Conservation (phyloP, 1,140 invertebrate genomes). For the Heterodera carotae region DNA sequence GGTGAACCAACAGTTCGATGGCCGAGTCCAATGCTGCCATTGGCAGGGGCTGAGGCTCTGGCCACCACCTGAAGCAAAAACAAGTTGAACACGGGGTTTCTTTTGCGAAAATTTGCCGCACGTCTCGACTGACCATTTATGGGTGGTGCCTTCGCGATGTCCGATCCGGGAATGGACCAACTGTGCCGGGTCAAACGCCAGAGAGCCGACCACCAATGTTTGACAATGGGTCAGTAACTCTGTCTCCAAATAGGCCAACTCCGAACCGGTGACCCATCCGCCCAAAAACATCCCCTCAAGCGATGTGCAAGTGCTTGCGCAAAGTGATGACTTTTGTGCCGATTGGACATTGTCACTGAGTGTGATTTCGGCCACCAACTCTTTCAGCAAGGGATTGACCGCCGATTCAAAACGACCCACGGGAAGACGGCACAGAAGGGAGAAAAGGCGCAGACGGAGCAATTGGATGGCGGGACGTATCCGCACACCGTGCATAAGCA, state of each 20-base stretch:
- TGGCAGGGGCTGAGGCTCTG: slow-evolving; percentile 88
- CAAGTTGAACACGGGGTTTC: not conserved
- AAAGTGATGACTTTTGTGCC: slow-evolving; percentile 88
- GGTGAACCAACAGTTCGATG: slow-evolving; percentile 74
- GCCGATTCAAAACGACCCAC: slow-evolving; percentile 38
- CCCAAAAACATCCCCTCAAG: slow-evolving; percentile 71
- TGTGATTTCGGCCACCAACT: slow-evolving; percentile 96
- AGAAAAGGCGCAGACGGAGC: slow-evolving; percentile 55
- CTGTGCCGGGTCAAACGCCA: slow-evolving; percentile 46
- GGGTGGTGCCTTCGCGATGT: slow-evolving; percentile 16
- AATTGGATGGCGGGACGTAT: slow-evolving; percentile 52
- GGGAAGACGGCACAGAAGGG: slow-evolving; percentile 46
- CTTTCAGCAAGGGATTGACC: slow-evolving; percentile 67
- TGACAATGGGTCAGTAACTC: slow-evolving; percentile 43
- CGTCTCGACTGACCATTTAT: not conserved
- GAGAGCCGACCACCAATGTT: slow-evolving; percentile 32
- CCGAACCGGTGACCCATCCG: slow-evolving; percentile 81
- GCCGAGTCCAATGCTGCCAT: slow-evolving; percentile 94
- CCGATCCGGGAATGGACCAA: slow-evolving; percentile 42
- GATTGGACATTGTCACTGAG: slow-evolving; percentile 90
- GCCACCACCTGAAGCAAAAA: slow-evolving; percentile 63
- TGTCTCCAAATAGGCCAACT: slow-evolving; percentile 91
- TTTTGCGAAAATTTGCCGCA: not conserved
- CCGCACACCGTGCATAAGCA: slow-evolving; percentile 48
- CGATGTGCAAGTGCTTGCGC: slow-evolving; percentile 80